Conservation (phyloP, 2,888 invertebrate genomes). For the Tromatobia lineatoria region DNA sequence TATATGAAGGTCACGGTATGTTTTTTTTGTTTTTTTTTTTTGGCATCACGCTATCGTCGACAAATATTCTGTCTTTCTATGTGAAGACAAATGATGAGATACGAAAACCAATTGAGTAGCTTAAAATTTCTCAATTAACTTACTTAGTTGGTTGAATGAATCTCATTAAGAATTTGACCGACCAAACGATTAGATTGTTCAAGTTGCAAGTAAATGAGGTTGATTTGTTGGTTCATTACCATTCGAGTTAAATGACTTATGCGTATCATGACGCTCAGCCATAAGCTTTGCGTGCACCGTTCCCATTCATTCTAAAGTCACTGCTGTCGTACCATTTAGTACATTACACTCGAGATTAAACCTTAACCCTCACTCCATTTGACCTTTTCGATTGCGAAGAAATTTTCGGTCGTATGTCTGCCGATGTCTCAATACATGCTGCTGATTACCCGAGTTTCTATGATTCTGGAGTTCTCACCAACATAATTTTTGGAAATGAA, state of each 20-base stretch:
- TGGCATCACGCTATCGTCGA: background rate
- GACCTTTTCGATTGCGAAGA: background rate
- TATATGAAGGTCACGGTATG: background rate
- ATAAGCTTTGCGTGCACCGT: constrained; percentile 6
- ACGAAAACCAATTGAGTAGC: too few relatives aligned
- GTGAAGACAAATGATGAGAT: too few relatives aligned
- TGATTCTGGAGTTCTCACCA: background rate
- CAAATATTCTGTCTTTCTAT: background rate
- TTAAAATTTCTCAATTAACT: too few relatives aligned
- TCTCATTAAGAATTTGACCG: too few relatives aligned
- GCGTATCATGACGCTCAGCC: background rate
- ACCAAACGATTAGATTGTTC: too few relatives aligned
- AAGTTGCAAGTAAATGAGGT: too few relatives aligned
- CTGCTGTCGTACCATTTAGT: background rate
- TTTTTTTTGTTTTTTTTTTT: background rate
- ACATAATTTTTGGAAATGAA: background rate
- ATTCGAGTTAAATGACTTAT: background rate
- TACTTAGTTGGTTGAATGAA: too few relatives aligned
- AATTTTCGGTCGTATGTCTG: constrained; percentile 32
- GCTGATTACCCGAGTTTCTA: background rate
- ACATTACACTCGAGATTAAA: constrained; percentile 1
- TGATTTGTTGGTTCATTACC: too few relatives aligned
- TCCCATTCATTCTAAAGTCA: constrained; percentile 10
- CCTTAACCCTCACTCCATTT: background rate
- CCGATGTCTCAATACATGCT: constrained; percentile 1